Conservation (phyloP, 2,113 vertebrate species). For the Orthochromis indermauri region DNA sequence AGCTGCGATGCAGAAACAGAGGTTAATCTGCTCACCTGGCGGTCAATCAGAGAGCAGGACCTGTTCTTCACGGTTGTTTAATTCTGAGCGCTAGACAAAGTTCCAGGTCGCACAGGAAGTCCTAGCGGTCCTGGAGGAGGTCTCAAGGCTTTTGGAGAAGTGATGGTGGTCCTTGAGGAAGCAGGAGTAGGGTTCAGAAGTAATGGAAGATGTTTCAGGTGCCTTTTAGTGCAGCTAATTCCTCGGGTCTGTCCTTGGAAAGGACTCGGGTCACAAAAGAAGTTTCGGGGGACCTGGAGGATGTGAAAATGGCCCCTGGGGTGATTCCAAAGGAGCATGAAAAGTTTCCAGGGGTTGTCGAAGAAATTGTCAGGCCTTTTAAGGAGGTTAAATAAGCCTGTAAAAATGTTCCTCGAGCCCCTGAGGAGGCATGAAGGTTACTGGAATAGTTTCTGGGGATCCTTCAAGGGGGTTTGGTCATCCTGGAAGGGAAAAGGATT, state of each 20-base stretch:
- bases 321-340: background rate
- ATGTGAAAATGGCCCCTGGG: background rate
- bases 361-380: background rate
- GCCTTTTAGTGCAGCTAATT: background rate
- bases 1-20: background rate
- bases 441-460: background rate
- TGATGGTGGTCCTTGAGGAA: background rate
- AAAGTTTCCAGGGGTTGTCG: background rate
- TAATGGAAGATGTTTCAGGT: background rate
- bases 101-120: background rate
- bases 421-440: background rate
- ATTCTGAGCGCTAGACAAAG: background rate
- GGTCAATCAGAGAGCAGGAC: background rate
- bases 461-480: background rate
- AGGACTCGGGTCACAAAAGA: background rate
- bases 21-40: background rate
- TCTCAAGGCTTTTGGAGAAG: background rate
- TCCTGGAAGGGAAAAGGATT: background rate
- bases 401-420: background rate
- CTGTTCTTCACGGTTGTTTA: background rate
- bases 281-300: background rate
- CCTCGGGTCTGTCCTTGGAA: background rate
- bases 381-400: background rate
- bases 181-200: background rate
- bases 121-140: background rate